Conservation (phyloP, 2,113 vertebrate genomes). For the Silurus meridionalis region DNA sequence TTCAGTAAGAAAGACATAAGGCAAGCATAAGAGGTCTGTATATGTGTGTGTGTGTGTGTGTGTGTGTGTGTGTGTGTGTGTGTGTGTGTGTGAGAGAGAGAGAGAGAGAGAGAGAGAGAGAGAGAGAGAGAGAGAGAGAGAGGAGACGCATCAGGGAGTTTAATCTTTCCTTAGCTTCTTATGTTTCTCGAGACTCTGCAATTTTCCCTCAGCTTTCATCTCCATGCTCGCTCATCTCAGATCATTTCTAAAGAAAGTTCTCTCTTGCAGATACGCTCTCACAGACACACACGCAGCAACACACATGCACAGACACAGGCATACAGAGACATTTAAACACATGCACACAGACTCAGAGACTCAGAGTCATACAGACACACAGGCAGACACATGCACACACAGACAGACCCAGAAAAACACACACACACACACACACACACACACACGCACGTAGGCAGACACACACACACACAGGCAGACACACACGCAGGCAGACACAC, state of each 20-base stretch:
- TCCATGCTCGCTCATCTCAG: constrained; percentile 48
- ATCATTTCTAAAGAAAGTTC: constrained; percentile 52
- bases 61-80: constrained; percentile 47
- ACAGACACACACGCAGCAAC: not conserved
- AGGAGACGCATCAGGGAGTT: constrained; percentile 52
- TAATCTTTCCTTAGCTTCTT: constrained; percentile 63
- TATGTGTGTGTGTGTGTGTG: constrained; percentile 43
- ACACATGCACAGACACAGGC: not conserved
- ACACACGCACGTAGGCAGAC: not conserved
- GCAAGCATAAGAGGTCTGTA: constrained; percentile 50
- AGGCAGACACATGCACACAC: not conserved
- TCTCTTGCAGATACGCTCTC: not conserved
- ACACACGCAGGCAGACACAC: not conserved
- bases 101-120: constrained; percentile 34
- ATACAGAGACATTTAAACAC: not conserved
- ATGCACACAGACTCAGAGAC: not conserved
- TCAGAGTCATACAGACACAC: not conserved
- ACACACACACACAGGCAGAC: not conserved
- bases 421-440: not conserved
- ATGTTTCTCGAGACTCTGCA: constrained; percentile 63
- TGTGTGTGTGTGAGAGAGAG: too few relatives aligned
- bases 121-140: constrained; percentile 35
- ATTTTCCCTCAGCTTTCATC: constrained; percentile 66
- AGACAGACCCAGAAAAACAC: not conserved
- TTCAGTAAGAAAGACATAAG: constrained; percentile 44